Base-by-base conservation (phyloP, 2,113 vertebrate genomes). In the Vireo altiloquus region DNA sequence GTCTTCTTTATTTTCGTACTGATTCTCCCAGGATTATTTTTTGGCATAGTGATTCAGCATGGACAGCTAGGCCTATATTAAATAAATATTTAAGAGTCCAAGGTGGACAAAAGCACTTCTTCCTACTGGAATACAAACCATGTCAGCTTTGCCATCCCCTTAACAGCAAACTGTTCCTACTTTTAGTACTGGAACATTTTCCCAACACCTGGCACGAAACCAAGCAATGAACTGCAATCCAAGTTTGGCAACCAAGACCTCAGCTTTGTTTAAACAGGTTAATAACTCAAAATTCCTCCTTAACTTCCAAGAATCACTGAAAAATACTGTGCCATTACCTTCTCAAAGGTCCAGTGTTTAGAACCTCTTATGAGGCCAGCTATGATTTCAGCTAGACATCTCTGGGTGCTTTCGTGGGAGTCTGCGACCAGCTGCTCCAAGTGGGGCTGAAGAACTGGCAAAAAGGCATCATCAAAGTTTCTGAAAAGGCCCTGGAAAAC, bases 301-400 rank as follows among this genome's bases (percentile, higher is more conserved):
- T 39, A 65, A 49, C 19, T 86, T 87, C 64, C 47, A 57, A 4
- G 16, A 77, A 82, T 69, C 20, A 70, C 60, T 74, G 30, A 78
- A 49, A 84, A 66, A 56, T 7, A 66, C 37, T 47, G 72, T 39
- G 59, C 15, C 79, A 82, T 59, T 57, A 99, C 99, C 99, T 99
- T 99, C 92, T 97, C 97, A 97, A 99, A 99, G 22, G 98, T 99
- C 99, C 99, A 99, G 94, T 99, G 99, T 87, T 99, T 99, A 93
- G 98, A 99, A 54, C 99, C 99, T 97, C 99, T 98, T 95, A 99
- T 99, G 75, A 99, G 96, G 16, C 99, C 99, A 82, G 99, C 99
- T 94, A 99, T 99, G 65, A 99, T 99, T 98, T 99, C 99, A 23
- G 99, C 99, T 30, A 99, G 98, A 94, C 99, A 99, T 37, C 99